Percentiles rank a stretch among this genome's conserved stretches.
phyloP scores from a whole-genome alignment of 1,140 invertebrate species.

The Halyomorpha halys region DNA sequence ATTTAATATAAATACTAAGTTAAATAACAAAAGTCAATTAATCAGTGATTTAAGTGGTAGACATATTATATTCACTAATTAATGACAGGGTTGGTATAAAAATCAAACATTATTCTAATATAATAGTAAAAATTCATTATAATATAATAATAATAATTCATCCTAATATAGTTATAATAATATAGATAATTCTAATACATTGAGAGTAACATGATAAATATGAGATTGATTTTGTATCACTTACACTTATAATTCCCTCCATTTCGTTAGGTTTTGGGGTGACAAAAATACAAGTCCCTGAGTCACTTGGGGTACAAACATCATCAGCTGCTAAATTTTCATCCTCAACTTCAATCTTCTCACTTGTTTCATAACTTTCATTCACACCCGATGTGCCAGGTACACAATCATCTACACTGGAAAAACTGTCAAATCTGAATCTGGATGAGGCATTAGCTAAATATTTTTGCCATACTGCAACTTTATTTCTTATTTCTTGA shows the following conservation, averaged over 20 bases:
- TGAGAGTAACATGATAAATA: too few species aligned
- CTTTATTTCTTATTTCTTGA: conserved; percentile 17
- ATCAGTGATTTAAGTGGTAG: too few species aligned
- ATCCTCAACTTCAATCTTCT: not conserved
- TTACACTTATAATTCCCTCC: not conserved
- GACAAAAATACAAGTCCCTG: conserved; percentile 10
- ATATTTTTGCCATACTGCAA: conserved; percentile 22
- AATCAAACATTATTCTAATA: too few species aligned
- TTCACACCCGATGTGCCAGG: not conserved
- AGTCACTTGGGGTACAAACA: conserved; percentile 8
- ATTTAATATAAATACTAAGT: too few species aligned
- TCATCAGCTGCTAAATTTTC: conserved; percentile 9
- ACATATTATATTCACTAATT: too few species aligned
- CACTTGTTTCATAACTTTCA: not conserved
- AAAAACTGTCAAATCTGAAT: conserved; percentile 18
- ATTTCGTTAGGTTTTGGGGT: not conserved
- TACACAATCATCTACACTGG: conserved; percentile 2
- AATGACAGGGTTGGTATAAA: too few species aligned
- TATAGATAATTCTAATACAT: too few species aligned
- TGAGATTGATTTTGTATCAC: too few species aligned
- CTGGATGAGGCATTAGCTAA: conserved; percentile 19
- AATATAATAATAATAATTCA: too few species aligned
- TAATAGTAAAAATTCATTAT: too few species aligned
- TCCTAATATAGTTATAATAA: too few species aligned
- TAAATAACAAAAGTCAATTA: too few species aligned